These are phyloP conservation scores for Boloria selene DNA, from an alignment of 2,888 invertebrate species.

Conservation along the genomic window DNA sequence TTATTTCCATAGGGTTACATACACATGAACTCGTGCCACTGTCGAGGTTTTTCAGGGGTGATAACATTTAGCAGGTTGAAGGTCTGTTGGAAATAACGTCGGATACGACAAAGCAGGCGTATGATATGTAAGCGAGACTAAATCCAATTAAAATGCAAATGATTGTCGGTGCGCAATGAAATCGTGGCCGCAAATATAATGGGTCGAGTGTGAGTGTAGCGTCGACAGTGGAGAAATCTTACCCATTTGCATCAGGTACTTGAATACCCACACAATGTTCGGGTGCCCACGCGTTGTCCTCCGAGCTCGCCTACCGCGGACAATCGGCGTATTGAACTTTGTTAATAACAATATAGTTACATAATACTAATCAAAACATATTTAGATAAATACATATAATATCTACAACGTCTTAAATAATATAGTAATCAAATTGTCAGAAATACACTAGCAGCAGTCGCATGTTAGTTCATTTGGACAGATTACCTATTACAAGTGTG, in stretches of 20 bases:
- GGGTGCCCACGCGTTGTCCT: slow-evolving; percentile 54
- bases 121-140: slow-evolving; percentile 50
- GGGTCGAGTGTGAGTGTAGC: slow-evolving; percentile 47
- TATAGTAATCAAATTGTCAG: neutral
- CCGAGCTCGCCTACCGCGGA: slow-evolving; percentile 47
- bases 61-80: slow-evolving; percentile 24
- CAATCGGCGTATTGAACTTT: slow-evolving; percentile 44
- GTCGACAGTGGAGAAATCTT: slow-evolving; percentile 56
- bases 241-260: slow-evolving; percentile 56
- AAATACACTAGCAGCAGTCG: too few species aligned
- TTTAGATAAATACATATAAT: neutral
- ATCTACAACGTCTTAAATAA: neutral
- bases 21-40: neutral
- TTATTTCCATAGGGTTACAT: neutral
- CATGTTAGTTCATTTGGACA: too few species aligned
- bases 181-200: slow-evolving; percentile 57
- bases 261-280: slow-evolving; percentile 53
- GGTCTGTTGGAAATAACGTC: slow-evolving; percentile 23
- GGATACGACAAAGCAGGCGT: slow-evolving; percentile 45
- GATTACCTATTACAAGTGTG: too few species aligned
- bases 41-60: slow-evolving; percentile 3
- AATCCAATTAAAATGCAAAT: slow-evolving; percentile 65
- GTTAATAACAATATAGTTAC: slow-evolving; percentile 30
- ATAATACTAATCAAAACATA: slow-evolving; percentile 27
- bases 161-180: slow-evolving; percentile 54